Base-by-base conservation (phyloP, 2,888 invertebrate genomes). In the Psylliodes chrysocephalus region DNA sequence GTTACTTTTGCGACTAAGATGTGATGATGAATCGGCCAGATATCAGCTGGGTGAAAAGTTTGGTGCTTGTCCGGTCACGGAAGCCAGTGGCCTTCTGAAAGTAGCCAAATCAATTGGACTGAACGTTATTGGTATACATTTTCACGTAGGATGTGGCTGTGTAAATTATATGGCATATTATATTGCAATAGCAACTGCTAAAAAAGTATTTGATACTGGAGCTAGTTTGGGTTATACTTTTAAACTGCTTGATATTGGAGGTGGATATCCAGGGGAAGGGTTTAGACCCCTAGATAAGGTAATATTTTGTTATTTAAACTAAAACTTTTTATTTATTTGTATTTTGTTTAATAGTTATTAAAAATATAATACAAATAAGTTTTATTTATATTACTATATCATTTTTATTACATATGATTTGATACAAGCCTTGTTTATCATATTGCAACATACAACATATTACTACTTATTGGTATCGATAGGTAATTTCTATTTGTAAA, bases 231-330 rank as follows among this genome's bases (percentile, higher is more conserved):
- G 70, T 4, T 68, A 53, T 52, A 57, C 56, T 1, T 57, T 70
- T 18, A 56, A 52, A n/a, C 33, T 68, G 15, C 44, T 70, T 4
- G 70, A 70, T 52, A 66, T 70, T 12, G 70, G 70, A 7, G 70
- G 70, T 7, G 70, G 69, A 40, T 69, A 54, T 52, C 63, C 71
- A 8, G 69, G 67, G 3, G 17, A 33, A 28, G 38, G 14, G 10
- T 85, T 86, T 71, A 82, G 88, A 19, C 85, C 86, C 61, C 89
- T 94, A 70, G 84, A 86, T 54, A 89, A 91, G 91, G 91, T 93
- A 76, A 63, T n/a, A n/a, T n/a, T n/a, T n/a, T n/a, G n/a, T n/a
- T n/a, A n/a, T n/a, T n/a, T n/a, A n/a, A n/a, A n/a, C n/a, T n/a
- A n/a, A n/a, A n/a, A n/a, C n/a, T n/a, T n/a, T n/a, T n/a, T n/a